Base-by-base conservation (phyloP, 2,113 vertebrate species). In the Nothobranchius furzeri region DNA sequence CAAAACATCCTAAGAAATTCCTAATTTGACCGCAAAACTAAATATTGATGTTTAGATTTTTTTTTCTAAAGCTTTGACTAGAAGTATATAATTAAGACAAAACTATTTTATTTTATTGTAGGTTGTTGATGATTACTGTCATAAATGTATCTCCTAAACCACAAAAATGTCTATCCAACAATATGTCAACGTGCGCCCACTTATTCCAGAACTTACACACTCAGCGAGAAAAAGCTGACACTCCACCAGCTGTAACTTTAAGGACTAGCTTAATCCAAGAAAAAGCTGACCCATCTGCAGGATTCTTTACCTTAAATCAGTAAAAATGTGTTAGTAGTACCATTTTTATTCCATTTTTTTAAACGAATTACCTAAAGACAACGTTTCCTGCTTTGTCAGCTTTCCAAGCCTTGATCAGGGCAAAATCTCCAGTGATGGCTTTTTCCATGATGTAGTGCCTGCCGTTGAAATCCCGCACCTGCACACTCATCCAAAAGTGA, bases 371-470 rank as follows among this genome's bases (percentile, higher is more conserved):
- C 98, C 98, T 98, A 94, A 99, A 99, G 78, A 98, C 89, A 7
- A 99, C 78, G 35, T 99, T 99, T 78, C 98, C 98, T 9, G 95
- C 95, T 72, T 83, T 94, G 87, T 99, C 98, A 5, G 96, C 96
- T 75, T 97, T 99, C 98, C 98, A 99, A 4, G 98, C 98, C 76
- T 99, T 99, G 64, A 99, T 85, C 73, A 99, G 87, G 2, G 98
- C 98, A 85, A 95, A 99, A 88, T 99, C 98, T 54, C 96, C 96
- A 0, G 94, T 96, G 81, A 99, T 99, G 0, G 97, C 94, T 75
- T 94, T 92, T 84, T 99, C 98, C 93, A 99, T 91, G 83, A 98
- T 93, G 84, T 93, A 99, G 60, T 96, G 91, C 24, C 95, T 92
- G 3, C 95, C 96, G 11, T 93, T 94, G 71, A 99, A 99, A 73